Evolutionary conservation across 2,888 invertebrate species (phyloP).

Genomic region (Ormia ochracea): DNA sequence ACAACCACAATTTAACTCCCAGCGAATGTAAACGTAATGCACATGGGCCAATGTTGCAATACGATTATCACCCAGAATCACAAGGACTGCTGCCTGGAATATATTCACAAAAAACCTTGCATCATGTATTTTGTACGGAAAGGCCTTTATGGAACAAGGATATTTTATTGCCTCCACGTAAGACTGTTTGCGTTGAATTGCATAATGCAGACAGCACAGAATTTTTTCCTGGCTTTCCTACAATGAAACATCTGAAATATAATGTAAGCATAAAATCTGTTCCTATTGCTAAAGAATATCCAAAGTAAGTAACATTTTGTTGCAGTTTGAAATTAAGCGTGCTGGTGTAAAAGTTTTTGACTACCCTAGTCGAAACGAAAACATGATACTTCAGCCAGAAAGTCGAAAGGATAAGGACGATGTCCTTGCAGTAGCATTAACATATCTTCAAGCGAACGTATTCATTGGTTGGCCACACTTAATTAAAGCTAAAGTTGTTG

Average conservation of each 20-base stretch:
- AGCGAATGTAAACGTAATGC: slow-evolving; percentile 87
- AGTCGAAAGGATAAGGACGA: slow-evolving; percentile 73
- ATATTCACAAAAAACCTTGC: slow-evolving; percentile 81
- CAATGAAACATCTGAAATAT: slow-evolving; percentile 89
- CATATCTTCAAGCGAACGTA: slow-evolving; percentile 84
- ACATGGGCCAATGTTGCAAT: slow-evolving; percentile 92
- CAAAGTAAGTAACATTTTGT: slow-evolving; percentile 46
- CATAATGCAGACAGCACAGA: slow-evolving; percentile 67
- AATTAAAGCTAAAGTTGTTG: slow-evolving; percentile 84
- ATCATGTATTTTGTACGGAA: slow-evolving; percentile 70
- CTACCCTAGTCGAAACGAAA: slow-evolving; percentile 87
- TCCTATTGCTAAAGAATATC: neutral
- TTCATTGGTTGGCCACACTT: slow-evolving; percentile 96
- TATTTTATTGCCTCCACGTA: slow-evolving; percentile 63
- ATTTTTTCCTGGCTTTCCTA: slow-evolving; percentile 93
- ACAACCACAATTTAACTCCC: slow-evolving; percentile 81
- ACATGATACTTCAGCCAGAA: slow-evolving; percentile 86
- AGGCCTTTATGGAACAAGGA: slow-evolving; percentile 68
- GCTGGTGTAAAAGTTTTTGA: slow-evolving; percentile 93
- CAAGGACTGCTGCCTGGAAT: slow-evolving; percentile 79
- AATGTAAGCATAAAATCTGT: slow-evolving; percentile 78
- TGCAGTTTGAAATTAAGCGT: slow-evolving; percentile 81
- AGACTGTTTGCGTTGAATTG: slow-evolving; percentile 68
- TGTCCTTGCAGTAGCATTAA: slow-evolving; percentile 79
- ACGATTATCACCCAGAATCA: slow-evolving; percentile 81